These are phyloP conservation scores for Phalacrocorax carbo DNA, from an alignment of 2,113 vertebrate species.

Conservation along the genomic window DNA sequence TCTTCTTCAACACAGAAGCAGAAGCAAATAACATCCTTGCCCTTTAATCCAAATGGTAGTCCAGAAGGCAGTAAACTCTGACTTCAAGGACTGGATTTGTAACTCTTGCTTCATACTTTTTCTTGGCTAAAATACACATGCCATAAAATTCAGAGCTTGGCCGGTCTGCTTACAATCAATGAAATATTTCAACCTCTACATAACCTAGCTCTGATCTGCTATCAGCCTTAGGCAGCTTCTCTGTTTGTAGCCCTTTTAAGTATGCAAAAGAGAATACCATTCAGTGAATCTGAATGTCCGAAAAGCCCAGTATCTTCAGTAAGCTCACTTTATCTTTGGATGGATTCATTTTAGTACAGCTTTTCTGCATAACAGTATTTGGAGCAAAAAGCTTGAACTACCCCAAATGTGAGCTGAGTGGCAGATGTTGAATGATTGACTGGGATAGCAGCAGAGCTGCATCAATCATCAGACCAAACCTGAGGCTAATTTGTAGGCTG, in stretches of 20 bases:
- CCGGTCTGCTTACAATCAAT: background rate
- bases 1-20: background rate
- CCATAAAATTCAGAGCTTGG: background rate
- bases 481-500: background rate
- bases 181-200: background rate
- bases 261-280: background rate
- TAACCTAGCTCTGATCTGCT: background rate
- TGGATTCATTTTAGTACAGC: background rate
- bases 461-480: background rate
- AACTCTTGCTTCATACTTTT: background rate
- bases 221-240: background rate
- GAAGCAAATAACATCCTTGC: background rate
- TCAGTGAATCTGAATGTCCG: background rate
- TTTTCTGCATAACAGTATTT: background rate
- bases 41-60: background rate
- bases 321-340: background rate
- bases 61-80: background rate
- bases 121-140: background rate
- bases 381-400: background rate
- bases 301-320: background rate
- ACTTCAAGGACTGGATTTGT: background rate
- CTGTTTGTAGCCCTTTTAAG: background rate
- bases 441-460: background rate
- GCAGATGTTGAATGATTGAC: background rate
- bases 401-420: background rate